phyloP scores from a whole-genome alignment of 2,113 vertebrate species.

The Trematomus loennbergii region DNA sequence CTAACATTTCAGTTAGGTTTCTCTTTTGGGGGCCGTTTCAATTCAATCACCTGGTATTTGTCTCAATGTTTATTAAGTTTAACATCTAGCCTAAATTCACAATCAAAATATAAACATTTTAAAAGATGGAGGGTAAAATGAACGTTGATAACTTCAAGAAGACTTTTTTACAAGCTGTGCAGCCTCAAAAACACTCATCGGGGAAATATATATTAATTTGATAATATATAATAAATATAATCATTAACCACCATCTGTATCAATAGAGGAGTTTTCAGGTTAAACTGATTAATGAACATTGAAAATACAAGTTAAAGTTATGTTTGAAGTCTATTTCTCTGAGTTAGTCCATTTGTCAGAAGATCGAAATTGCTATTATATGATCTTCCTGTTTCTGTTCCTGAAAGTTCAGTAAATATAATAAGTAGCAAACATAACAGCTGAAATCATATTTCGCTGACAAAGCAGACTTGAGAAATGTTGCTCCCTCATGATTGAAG shows the following conservation, averaged over 20 bases:
- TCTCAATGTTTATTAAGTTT: not conserved
- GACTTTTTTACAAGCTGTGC: not conserved
- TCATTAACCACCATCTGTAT: not conserved
- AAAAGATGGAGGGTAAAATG: no score
- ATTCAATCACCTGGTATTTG: not conserved
- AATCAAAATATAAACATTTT: no score
- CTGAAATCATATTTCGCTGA: not conserved
- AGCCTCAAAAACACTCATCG: not conserved
- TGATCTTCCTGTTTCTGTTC: not conserved
- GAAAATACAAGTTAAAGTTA: not conserved
- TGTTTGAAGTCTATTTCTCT: not conserved
- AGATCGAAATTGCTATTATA: not conserved
- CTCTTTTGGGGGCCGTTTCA: not conserved
- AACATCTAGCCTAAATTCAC: no score
- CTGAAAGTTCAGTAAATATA: not conserved
- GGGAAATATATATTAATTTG: not conserved
- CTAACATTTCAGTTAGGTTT: not conserved
- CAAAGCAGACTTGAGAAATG: conserved; percentile 27
- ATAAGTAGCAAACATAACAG: not conserved
- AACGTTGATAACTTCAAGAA: no score
- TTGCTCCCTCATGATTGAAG: conserved; percentile 43
- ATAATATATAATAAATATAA: not conserved
- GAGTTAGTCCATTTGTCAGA: not conserved
- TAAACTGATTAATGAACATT: not conserved
- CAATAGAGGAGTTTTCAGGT: not conserved